Evolutionary conservation across 1,140 invertebrate species (phyloP).

Genomic region (Drosophila hydei): DNA sequence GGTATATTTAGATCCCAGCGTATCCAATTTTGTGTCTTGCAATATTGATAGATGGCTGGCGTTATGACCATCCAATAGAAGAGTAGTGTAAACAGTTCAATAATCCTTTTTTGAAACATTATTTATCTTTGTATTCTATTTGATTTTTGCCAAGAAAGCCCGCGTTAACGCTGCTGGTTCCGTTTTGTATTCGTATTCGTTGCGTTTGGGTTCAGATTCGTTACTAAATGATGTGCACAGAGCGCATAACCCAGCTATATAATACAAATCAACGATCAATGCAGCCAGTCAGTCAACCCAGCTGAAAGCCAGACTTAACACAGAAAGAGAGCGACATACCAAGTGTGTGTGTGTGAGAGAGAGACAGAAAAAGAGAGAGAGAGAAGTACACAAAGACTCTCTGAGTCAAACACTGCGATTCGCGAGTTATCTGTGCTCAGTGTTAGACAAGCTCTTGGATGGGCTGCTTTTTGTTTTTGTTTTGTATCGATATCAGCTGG

Average conservation of each 20-base stretch:
- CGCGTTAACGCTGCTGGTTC: slow-evolving; percentile 7
- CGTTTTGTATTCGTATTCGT: slow-evolving; percentile 9
- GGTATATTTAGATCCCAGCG: slow-evolving; percentile 53
- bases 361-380: not conserved
- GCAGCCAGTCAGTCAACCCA: slow-evolving; percentile 32
- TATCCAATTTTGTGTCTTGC: slow-evolving; percentile 46
- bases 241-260: slow-evolving; percentile 57
- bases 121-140: slow-evolving; percentile 3
- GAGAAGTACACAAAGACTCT: slow-evolving; percentile 3
- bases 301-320: slow-evolving; percentile 12
- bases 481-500: slow-evolving; percentile 49
- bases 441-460: not conserved
- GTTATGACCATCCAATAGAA: slow-evolving; percentile 68
- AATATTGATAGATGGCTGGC: slow-evolving; percentile 63
- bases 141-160: slow-evolving; percentile 3
- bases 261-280: slow-evolving; percentile 54
- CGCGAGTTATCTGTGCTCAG: slow-evolving; percentile 6
- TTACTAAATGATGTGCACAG: slow-evolving; percentile 68
- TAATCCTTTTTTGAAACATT: slow-evolving; percentile 78
- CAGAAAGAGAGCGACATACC: slow-evolving; percentile 4
- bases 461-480: not conserved
- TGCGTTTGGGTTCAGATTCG: slow-evolving; percentile 62
- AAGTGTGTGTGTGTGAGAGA: not conserved
- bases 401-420: slow-evolving; percentile 29
- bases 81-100: slow-evolving; percentile 67